These are phyloP conservation scores for Mormyrus proboscirostris DNA, from an alignment of 2,797 vertebrate genomes.

Conservation along the genomic window DNA sequence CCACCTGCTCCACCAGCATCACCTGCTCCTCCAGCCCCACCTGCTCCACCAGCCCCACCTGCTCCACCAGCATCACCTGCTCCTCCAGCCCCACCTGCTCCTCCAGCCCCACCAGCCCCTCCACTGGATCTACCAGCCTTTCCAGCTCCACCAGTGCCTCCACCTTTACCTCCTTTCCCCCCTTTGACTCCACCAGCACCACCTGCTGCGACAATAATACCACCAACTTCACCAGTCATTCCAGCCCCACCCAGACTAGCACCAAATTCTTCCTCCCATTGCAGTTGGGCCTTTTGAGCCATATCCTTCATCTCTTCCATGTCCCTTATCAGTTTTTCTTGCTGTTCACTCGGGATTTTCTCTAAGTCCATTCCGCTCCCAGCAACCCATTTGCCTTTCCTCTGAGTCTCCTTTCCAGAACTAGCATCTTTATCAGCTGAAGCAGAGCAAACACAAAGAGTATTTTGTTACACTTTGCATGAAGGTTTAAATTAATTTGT, in stretches of 20 bases:
- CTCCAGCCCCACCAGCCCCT: slow-evolving; percentile 27
- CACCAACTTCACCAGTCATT: slow-evolving; percentile 29
- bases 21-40: not conserved
- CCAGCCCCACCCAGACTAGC: not conserved
- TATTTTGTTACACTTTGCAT: not conserved
- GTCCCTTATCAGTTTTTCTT: slow-evolving; percentile 56
- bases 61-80: not conserved
- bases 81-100: not conserved
- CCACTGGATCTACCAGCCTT: not conserved
- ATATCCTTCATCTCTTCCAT: slow-evolving; percentile 46
- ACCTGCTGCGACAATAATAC: slow-evolving; percentile 32
- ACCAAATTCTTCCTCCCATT: slow-evolving; percentile 33
- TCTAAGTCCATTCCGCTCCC: slow-evolving; percentile 45
- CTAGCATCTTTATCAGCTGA: slow-evolving; percentile 53
- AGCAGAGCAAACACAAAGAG: not conserved
- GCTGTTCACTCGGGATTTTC: slow-evolving; percentile 60
- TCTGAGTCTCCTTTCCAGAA: slow-evolving; percentile 52
- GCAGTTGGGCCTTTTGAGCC: slow-evolving; percentile 53
- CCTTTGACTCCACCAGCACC: not conserved
- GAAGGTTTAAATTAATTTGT: not conserved
- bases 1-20: not conserved
- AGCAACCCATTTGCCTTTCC: slow-evolving; percentile 58
- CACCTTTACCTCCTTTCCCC: not conserved
- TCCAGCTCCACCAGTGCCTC: not conserved
- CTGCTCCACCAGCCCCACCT: slow-evolving; percentile 29